phyloP scores from a whole-genome alignment of 2,888 invertebrate species.

The Peribatodes rhomboidaria region DNA sequence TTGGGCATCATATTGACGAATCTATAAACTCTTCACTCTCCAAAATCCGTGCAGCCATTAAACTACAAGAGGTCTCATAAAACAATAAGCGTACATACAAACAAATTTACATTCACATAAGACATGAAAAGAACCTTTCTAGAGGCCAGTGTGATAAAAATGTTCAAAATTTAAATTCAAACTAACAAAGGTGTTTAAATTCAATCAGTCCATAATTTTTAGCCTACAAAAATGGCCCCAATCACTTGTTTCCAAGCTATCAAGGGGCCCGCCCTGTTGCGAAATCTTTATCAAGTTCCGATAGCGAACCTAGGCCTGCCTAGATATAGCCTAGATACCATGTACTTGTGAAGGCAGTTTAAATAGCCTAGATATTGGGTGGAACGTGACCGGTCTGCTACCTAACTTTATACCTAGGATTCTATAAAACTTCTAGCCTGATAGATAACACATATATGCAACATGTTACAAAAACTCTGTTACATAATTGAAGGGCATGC shows the following conservation, averaged over 20 bases:
- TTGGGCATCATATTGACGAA: too few relatives aligned
- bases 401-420: neutral
- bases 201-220: slow-evolving; percentile 7
- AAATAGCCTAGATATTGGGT: slow-evolving; percentile 27
- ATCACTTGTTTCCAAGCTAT: slow-evolving; percentile 22
- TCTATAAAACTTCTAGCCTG: neutral
- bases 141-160: too few relatives aligned
- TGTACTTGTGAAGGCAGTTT: slow-evolving; percentile 22
- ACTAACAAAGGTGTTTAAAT: too few relatives aligned
- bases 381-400: slow-evolving; percentile 43
- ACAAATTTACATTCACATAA: too few relatives aligned
- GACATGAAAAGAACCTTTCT: too few relatives aligned
- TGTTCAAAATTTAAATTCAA: too few relatives aligned
- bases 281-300: slow-evolving; percentile 38
- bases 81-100: too few relatives aligned
- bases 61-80: too few relatives aligned
- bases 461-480: too few relatives aligned
- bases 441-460: neutral
- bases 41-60: too few relatives aligned
- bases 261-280: slow-evolving; percentile 40
- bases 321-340: slow-evolving; percentile 15
- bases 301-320: slow-evolving; percentile 31
- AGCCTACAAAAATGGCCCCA: slow-evolving; percentile 11
- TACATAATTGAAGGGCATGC: too few relatives aligned
- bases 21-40: too few relatives aligned